Conservation (phyloP, 2,888 invertebrate genomes). For the Crocallis elinguaria region DNA sequence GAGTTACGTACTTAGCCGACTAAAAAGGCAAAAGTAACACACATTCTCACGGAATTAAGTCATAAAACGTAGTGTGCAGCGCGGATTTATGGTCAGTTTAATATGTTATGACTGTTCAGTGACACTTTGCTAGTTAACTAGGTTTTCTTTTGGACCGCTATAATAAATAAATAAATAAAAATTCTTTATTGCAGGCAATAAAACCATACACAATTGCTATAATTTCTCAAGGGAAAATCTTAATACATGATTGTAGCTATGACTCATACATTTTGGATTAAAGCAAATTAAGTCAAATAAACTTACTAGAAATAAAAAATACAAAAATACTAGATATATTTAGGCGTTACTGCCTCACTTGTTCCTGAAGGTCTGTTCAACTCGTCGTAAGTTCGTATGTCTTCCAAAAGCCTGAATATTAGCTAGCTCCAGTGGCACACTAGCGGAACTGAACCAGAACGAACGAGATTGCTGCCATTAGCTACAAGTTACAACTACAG, state of each 20-base stretch:
- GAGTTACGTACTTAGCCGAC: constrained; percentile 8
- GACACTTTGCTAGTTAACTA: too few relatives aligned
- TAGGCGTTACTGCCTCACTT: neutral
- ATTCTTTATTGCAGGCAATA: too few relatives aligned
- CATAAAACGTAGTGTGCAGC: constrained; percentile 13
- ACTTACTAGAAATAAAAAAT: too few relatives aligned
- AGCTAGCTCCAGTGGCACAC: neutral
- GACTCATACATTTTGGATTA: too few relatives aligned
- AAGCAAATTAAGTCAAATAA: too few relatives aligned
- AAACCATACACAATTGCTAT: too few relatives aligned
- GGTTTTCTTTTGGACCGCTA: too few relatives aligned
- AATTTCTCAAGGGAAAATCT: too few relatives aligned
- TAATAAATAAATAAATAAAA: too few relatives aligned
- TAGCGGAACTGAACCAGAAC: constrained; percentile 21
- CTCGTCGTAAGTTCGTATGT: neutral
- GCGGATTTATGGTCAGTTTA: neutral
- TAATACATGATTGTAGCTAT: too few relatives aligned
- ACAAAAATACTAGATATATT: neutral
- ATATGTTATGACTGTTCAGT: too few relatives aligned
- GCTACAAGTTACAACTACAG: constrained; percentile 18
- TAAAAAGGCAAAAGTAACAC: constrained; percentile 15
- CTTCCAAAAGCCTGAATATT: neutral
- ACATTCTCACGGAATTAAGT: constrained; percentile 21
- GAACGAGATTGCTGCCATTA: constrained; percentile 24
- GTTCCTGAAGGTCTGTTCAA: neutral